A percentile compares a stretch with the other conserved stretches of the same genome.
Conservation (phyloP, 2,113 vertebrate species). For the Strix aluco region DNA sequence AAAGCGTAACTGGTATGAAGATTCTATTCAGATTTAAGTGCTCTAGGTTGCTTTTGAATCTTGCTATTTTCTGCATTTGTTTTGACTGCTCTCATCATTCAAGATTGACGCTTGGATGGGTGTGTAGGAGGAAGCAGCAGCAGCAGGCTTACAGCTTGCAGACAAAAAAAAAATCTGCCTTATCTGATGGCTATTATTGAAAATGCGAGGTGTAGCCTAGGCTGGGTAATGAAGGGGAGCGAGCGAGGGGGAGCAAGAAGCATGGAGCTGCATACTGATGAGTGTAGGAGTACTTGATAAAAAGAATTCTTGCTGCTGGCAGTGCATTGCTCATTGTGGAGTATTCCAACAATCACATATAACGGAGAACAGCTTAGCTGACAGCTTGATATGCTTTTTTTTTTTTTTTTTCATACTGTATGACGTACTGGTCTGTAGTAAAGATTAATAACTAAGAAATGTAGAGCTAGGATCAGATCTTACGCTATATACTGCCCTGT, state of each 20-base stretch:
- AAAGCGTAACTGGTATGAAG: conserved; percentile 67
- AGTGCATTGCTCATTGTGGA: conserved; percentile 87
- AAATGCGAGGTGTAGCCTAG: conserved; percentile 88
- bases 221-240: conserved; percentile 85
- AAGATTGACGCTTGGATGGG: conserved; percentile 84
- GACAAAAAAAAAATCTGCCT: conserved; percentile 91
- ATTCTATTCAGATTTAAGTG: conserved; percentile 76
- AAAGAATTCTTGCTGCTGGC: conserved; percentile 91
- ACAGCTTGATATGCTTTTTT: conserved; percentile 76
- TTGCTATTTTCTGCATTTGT: conserved; percentile 85
- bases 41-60: conserved; percentile 77
- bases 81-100: conserved; percentile 84
- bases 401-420: conserved; percentile 26
- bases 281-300: conserved; percentile 99
- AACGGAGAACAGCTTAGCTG: conserved; percentile 81
- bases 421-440: conserved; percentile 80
- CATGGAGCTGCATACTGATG: conserved; percentile 97
- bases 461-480: conserved; percentile 79
- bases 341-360: conserved; percentile 83
- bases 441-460: conserved; percentile 82
- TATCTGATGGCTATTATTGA: conserved; percentile 93
- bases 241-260: conserved; percentile 81
- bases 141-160: conserved; percentile 84
- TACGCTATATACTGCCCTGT: conserved; percentile 71
- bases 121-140: conserved; percentile 86